Percentiles rank a stretch among this genome's conserved stretches.
phyloP scores from a whole-genome alignment of 2,888 invertebrate genomes.

The Dilophus febrilis region DNA sequence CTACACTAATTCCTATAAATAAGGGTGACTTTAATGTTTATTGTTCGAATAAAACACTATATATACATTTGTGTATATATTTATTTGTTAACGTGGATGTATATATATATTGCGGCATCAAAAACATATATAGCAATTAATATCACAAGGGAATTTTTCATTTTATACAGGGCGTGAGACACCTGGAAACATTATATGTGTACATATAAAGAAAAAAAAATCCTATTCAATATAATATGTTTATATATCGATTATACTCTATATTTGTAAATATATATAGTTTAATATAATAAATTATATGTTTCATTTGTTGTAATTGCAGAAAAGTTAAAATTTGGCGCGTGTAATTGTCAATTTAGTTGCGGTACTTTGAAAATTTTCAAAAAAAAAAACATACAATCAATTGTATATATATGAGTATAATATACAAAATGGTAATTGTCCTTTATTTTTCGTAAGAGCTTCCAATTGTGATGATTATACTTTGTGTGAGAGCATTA shows the following conservation, averaged over 20 bases:
- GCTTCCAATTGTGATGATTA: no score
- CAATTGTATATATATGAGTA: no score
- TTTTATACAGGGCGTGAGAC: conserved; percentile 1
- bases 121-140: conserved; percentile 1
- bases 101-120: neutral
- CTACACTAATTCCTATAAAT: neutral
- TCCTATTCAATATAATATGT: no score
- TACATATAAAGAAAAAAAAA: neutral
- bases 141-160: neutral
- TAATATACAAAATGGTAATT: no score
- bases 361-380: conserved; percentile 10
- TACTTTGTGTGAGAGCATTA: no score
- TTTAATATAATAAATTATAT: no score
- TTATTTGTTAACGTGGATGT: neutral
- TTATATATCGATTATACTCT: no score
- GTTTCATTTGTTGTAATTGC: neutral
- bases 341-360: conserved; percentile 30
- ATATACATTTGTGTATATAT: no score
- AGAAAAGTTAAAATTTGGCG: conserved; percentile 28
- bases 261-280: no score
- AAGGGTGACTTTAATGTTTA: neutral
- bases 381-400: no score
- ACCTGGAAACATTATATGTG: neutral
- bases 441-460: no score
- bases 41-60: neutral